Evolutionary conservation across 1,140 invertebrate genomes (phyloP), one percentile per base, ranked within the genome.

Genomic region (Apolygus lucorum): DNA sequence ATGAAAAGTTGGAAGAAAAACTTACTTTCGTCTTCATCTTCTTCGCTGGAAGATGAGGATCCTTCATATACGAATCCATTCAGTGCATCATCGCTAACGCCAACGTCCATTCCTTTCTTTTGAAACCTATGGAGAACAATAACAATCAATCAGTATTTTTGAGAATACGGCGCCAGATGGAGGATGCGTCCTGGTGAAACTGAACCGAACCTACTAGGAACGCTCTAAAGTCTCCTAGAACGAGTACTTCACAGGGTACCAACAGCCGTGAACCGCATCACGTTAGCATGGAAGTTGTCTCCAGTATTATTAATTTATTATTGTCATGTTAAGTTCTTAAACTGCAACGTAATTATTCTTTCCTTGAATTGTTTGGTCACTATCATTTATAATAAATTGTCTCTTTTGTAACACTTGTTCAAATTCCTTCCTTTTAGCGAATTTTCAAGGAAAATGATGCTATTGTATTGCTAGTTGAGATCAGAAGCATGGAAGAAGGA

Each of bases 101-200:
- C 88, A 70, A 89, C 84, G 75, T 90, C 87, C 88, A 90, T 90
- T 25, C 89, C 90, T 81, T 90, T 89, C 21, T 87, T 84, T 76
- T 91, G 89, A 76, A 91, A 90, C 78, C 88, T 90, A 34, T 52
- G 70, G 49, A 42, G 17, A 8, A 42, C 17, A 42, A 42, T 17
- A 17, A 8, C 4, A 42, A 17, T 42, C 17, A 42, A 42, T 42
- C 34, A 17, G 17, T 42, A 8, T 4, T 8, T 4, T 17, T 17
- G 17, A 42, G 4, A 42, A 17, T 42, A 4, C 4, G 34, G 4
- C 17, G 34, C 4, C 4, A 42, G 4, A 42, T 42, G 4, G 34
- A 8, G 4, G 34, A 17, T 42, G 4, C 17, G 4, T 42, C 4
- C 4, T 17, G 4, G 34, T 4, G 4, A 4, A 42, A 42, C 4